A percentile compares a stretch with the other conserved stretches of the same genome.
These are phyloP conservation scores for Pachyuromys duprasi DNA, from an alignment of 2,797 vertebrate species.

Conservation along the genomic window DNA sequence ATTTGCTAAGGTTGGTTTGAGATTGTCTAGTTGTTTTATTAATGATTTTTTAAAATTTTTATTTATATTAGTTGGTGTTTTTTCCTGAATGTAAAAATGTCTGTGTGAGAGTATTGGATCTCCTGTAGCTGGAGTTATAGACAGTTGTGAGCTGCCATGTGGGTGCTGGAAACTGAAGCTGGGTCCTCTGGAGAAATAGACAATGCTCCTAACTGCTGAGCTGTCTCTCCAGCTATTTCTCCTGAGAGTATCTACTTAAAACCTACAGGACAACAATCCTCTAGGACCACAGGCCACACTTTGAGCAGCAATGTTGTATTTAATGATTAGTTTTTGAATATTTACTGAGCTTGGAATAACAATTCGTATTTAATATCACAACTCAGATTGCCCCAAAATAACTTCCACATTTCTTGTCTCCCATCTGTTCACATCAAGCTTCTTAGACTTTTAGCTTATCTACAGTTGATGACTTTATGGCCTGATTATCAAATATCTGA, in stretches of 20 bases:
- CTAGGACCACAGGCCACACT: background rate
- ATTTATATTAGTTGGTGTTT: background rate
- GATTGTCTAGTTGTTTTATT: background rate
- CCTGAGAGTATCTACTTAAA: background rate
- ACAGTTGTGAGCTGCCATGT: background rate
- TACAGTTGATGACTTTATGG: constrained; percentile 44
- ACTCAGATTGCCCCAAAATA: constrained; percentile 21
- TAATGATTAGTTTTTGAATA: background rate
- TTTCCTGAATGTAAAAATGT: background rate
- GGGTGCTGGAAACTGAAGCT: background rate
- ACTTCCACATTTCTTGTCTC: constrained; percentile 19
- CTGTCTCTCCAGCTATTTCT: background rate
- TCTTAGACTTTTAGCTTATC: constrained; percentile 27
- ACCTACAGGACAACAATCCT: background rate
- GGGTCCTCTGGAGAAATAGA: background rate
- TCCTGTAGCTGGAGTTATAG: background rate
- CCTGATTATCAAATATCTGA: constrained; percentile 66
- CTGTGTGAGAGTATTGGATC: background rate
- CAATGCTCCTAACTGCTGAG: background rate
- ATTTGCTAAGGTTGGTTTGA: background rate
- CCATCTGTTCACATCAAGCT: constrained; percentile 51
- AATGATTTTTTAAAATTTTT: background rate
- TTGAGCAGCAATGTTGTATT: background rate
- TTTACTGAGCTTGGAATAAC: constrained; percentile 11
- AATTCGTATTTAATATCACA: constrained; percentile 25